Conservation (phyloP, 2,888 invertebrate genomes). For the Dryadula phaetusa region DNA sequence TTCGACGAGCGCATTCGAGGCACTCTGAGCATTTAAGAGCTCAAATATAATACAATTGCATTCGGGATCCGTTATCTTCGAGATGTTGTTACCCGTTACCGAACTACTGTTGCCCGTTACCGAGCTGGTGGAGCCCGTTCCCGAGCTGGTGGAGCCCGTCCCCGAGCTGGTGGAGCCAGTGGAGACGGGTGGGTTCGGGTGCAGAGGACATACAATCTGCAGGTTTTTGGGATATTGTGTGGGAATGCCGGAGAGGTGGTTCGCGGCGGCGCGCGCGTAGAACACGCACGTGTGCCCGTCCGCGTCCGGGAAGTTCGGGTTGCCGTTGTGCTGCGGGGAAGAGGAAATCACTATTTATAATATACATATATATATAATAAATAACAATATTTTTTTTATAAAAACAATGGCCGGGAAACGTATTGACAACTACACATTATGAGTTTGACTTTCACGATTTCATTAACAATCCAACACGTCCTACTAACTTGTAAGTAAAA, state of each 20-base stretch:
- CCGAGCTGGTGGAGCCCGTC: slow-evolving; percentile 50
- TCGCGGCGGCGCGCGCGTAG: slow-evolving; percentile 81
- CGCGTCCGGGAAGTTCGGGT: slow-evolving; percentile 93
- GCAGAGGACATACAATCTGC: slow-evolving; percentile 73
- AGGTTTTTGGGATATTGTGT: slow-evolving; percentile 67
- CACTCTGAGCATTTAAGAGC: slow-evolving; percentile 73
- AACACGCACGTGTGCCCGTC: slow-evolving; percentile 81
- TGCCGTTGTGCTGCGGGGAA: slow-evolving; percentile 93
- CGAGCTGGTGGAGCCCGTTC: slow-evolving; percentile 49
- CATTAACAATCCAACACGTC: too few relatives aligned
- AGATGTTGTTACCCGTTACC: slow-evolving; percentile 53
- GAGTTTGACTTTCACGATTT: too few relatives aligned
- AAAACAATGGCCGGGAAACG: too few relatives aligned
- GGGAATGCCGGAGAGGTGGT: slow-evolving; percentile 77
- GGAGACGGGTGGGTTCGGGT: slow-evolving; percentile 61
- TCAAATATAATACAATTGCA: slow-evolving; percentile 80
- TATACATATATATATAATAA: background rate
- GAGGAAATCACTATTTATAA: background rate
- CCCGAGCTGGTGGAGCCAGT: slow-evolving; percentile 52
- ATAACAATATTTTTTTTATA: too few relatives aligned
- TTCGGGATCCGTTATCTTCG: slow-evolving; percentile 71
- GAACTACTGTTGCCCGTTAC: slow-evolving; percentile 6
- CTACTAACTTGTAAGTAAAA: too few relatives aligned
- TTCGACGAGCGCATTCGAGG: slow-evolving; percentile 76
- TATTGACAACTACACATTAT: too few relatives aligned